These are phyloP conservation scores for Geotria australis DNA, from an alignment of 2,797 vertebrate genomes.

Conservation along the genomic window DNA sequence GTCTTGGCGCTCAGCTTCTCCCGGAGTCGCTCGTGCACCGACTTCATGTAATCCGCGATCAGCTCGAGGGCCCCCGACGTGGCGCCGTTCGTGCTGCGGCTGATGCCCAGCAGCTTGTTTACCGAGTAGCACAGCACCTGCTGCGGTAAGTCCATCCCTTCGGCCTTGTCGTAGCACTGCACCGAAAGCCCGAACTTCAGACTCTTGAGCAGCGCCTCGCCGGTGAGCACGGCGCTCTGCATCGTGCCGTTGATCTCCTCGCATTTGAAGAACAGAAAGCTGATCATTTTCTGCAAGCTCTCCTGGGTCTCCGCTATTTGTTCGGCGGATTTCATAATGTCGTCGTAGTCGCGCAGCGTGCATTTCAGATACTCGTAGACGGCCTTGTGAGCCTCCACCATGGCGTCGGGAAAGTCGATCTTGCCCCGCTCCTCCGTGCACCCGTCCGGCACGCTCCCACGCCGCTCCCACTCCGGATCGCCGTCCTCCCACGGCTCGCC, in stretches of 20 bases:
- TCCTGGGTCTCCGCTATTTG: not conserved
- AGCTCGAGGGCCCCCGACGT: too few relatives aligned
- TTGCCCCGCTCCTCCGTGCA: not conserved
- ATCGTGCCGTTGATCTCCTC: not conserved
- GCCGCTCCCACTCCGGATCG: too few relatives aligned
- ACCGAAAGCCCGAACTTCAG: not conserved
- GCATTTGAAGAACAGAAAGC: not conserved
- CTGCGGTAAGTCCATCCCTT: not conserved
- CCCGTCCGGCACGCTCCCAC: too few relatives aligned
- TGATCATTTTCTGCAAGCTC: not conserved
- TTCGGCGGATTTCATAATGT: not conserved
- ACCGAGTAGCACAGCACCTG: not conserved
- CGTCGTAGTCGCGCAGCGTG: not conserved
- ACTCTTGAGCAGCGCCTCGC: not conserved
- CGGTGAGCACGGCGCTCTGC: not conserved
- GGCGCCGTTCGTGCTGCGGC: not conserved
- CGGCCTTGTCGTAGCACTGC: not conserved
- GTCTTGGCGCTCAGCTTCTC: too few relatives aligned
- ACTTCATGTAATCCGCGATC: too few relatives aligned
- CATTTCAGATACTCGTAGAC: not conserved
- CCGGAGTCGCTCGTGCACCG: too few relatives aligned
- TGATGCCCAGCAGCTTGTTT: not conserved
- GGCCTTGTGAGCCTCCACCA: not conserved
- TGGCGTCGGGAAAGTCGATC: not conserved
- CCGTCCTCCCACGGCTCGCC: too few relatives aligned